Evolutionary conservation across 2,888 invertebrate species (phyloP).

Genomic region (Tipula helvola): DNA sequence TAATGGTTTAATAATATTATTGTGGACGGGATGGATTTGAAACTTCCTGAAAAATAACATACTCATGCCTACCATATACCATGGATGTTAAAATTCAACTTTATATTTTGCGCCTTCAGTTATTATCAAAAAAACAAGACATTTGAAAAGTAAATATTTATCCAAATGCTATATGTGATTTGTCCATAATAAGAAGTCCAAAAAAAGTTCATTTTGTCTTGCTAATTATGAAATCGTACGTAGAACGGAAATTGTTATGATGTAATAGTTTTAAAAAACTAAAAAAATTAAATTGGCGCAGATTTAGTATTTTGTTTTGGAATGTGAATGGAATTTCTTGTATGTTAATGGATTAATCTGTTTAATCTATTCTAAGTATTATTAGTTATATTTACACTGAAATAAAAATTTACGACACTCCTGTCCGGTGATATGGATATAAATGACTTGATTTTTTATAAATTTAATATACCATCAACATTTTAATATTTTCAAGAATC

Average conservation of each 20-base stretch:
- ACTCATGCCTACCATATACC: no score
- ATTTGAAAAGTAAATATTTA: not conserved
- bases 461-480: no score
- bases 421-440: no score
- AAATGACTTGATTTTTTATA: no score
- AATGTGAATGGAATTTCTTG: not conserved
- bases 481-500: no score
- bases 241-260: not conserved
- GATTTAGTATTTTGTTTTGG: not conserved
- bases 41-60: not conserved
- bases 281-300: not conserved
- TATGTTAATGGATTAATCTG: not conserved
- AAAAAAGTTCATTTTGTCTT: not conserved
- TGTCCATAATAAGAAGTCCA: not conserved
- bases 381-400: no score
- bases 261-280: not conserved
- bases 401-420: no score
- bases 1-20: not conserved
- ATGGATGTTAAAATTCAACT: not conserved
- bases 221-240: not conserved
- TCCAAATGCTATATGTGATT: not conserved
- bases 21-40: not conserved
- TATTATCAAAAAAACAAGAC: not conserved
- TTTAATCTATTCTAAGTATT: not conserved
- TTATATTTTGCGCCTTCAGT: not conserved